Evolutionary conservation across 64 coral and sea anemone genomes (phyloP), one percentile per base, ranked within the genome.

Genomic region (Hydrozoanthus tunicans): DNA sequence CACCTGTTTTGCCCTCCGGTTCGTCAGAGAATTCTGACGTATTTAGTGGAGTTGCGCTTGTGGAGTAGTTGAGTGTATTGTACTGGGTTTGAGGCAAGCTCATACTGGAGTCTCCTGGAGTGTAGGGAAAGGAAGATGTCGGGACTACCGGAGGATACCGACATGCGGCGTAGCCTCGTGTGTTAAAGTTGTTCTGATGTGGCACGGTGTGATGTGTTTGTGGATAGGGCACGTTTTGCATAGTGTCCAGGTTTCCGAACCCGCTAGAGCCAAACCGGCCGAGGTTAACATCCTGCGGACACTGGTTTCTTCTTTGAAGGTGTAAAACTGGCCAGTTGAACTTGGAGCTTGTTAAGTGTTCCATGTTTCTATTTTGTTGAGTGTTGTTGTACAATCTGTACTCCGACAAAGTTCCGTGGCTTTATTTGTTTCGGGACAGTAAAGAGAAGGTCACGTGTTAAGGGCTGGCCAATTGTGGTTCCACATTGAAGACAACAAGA

Each of bases 321-420:
- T 67, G 69, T 27, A 88, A 73, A 73, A 88, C n/a, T 12, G 84
- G 69, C 56, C 84, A 88, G 69, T 56, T 88, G 84, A 59, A 88
- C 84, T 70, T 59, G 32, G 80, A 11, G 4, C 53, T 82, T 5
- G 56, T 15, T 57, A 88, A 59, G 24, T 88, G 84, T 12, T 88
- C 84, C 84, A 88, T 88, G 17, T 74, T 88, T 62, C 5, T 58
- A 74, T 88, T 88, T 88, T 59, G 69, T 26, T 17, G 20, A 88
- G 13, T 88, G 55, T 14, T 3, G 0, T 75, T 73, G 55, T 7
- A 54, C 57, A 57, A 88, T 88, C 17, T 70, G 20, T 60, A 74
- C 74, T 88, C 83, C 74, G 56, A 88, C 68, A 60, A 70, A 58
- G 61, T 11, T 88, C 56, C 68, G 25, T 88, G 69, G 68, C 26